Conservation (phyloP, 2,113 vertebrate genomes). For the Melanerpes aurifrons region DNA sequence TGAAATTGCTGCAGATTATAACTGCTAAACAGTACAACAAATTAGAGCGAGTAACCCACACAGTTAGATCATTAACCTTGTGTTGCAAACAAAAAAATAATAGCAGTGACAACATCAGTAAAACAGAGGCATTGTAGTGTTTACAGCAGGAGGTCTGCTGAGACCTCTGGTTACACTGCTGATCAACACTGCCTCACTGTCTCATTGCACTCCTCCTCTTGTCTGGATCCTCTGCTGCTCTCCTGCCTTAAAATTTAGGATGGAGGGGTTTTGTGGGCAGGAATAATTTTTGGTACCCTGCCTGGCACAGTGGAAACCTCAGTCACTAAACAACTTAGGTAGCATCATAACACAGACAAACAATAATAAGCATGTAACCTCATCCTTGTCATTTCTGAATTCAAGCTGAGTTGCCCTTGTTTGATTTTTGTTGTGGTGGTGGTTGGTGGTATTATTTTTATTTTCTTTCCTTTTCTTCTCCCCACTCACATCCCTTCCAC, state of each 20-base stretch:
- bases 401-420: neutral
- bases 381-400: neutral
- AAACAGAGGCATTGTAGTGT: neutral
- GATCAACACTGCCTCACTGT: neutral
- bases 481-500: fast-evolving
- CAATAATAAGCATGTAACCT: neutral
- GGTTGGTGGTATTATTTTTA: neutral
- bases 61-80: neutral
- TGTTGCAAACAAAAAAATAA: neutral
- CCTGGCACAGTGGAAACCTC: neutral
- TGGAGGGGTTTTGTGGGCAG: neutral
- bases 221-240: neutral
- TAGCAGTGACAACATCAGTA: neutral
- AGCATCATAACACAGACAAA: neutral
- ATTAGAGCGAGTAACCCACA: neutral
- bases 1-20: neutral
- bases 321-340: neutral
- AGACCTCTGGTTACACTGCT: neutral
- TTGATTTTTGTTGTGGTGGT: neutral
- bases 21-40: neutral
- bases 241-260: neutral
- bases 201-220: neutral
- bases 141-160: constrained; percentile 1
- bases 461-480: neutral
- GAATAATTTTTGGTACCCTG: neutral